Percentiles rank a stretch among this genome's conserved stretches.
phyloP scores from a whole-genome alignment of 2,888 invertebrate species.

The Mythimna vitellina region DNA sequence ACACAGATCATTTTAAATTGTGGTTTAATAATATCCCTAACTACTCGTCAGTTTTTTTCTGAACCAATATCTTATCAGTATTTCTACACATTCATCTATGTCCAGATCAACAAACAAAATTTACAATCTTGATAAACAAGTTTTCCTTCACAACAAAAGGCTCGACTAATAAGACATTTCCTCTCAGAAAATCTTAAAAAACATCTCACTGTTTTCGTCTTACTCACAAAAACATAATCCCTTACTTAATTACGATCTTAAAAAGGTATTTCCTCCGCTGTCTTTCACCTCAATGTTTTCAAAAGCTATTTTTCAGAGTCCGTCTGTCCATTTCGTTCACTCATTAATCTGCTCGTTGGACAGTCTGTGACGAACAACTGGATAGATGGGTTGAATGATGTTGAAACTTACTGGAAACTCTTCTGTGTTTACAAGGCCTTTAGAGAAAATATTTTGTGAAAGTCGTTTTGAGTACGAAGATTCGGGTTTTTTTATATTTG shows the following conservation, averaged over 20 bases:
- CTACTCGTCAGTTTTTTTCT: no score
- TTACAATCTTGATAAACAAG: background rate
- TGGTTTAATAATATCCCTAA: no score
- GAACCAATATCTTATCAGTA: no score
- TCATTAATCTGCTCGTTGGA: slow-evolving; percentile 65
- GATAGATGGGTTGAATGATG: slow-evolving; percentile 51
- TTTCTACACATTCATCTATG: no score
- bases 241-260: slow-evolving; percentile 43
- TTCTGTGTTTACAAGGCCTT: background rate
- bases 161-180: background rate
- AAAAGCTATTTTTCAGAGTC: slow-evolving; percentile 66
- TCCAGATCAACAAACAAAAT: background rate
- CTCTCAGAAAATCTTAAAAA: background rate
- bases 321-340: slow-evolving; percentile 58
- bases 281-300: slow-evolving; percentile 52
- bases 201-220: slow-evolving; percentile 16
- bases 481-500: no score
- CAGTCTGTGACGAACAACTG: slow-evolving; percentile 61
- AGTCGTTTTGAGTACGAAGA: background rate
- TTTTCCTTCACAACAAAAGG: background rate
- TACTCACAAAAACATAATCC: slow-evolving; percentile 37
- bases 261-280: slow-evolving; percentile 45
- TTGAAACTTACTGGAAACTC: slow-evolving; percentile 46
- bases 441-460: background rate
- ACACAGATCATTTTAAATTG: no score